Base-by-base conservation (phyloP, 2,113 vertebrate species). In the Tamias sibiricus region DNA sequence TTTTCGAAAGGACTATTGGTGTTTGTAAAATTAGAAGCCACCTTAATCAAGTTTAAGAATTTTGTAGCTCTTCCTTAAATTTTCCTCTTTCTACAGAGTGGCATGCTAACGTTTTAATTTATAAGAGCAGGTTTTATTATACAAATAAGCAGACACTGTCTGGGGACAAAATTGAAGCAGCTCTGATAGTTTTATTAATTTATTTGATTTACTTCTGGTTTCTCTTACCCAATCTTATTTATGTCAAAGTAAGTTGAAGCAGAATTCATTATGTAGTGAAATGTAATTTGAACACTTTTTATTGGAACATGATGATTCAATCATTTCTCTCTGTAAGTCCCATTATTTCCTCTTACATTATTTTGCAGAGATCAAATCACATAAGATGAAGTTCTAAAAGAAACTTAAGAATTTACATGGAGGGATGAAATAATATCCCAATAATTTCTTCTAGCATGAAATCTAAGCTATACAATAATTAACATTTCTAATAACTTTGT, bases 251-350 rank as follows among this genome's bases (percentile, higher is more conserved):
- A 97, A 95, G 96, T 96, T 95, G 96, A 88, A 97, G 66, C 95
- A 97, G 97, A 97, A 98, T 98, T 97, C 97, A 98, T 97, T 98
- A 97, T 69, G 95, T 75, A 96, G 88, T 97, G 96, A 97, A 98
- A 98, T 98, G 83, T 87, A 97, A 97, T 97, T 97, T 97, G 88
- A 96, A 95, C 75, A 96, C 96, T 95, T 98, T 97, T 97, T 94
- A 98, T 97, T 94, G 92, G 94, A 96, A 96, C 95, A 94, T 94
- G 62, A 76, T 96, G 95, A 98, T 97, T 98, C 94, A 97, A 95
- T 97, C 94, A 98, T 96, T 96, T 94, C 57, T 94, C 87, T 95
- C 91, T 75, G 52, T 95, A 95, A 95, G 90, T 68, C 47, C 59
- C n/a, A 94, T 96, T 90, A 95, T 87, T 90, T 95, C 66, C 85